These are phyloP conservation scores for Cnemophilus loriae DNA, from an alignment of 2,113 vertebrate genomes.

Conservation along the genomic window DNA sequence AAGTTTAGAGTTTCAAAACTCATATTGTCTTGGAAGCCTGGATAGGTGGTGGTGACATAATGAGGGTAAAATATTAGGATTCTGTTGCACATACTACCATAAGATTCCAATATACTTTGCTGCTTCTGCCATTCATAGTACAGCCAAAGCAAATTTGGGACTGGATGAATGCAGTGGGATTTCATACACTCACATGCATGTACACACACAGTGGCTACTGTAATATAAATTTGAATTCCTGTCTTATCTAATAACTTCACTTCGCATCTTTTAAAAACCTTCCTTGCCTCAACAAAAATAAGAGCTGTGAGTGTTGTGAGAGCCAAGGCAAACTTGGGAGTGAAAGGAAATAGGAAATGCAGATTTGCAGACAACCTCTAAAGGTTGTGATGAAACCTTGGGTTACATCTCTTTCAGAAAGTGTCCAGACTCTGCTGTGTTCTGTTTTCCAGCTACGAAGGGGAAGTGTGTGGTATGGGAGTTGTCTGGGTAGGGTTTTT, in stretches of 20 bases:
- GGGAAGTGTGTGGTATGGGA: not conserved
- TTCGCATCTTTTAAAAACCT: not conserved
- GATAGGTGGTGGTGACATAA: not conserved
- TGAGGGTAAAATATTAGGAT: not conserved
- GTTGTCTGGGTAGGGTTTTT: not conserved
- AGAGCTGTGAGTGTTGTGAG: not conserved
- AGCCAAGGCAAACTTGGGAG: not conserved
- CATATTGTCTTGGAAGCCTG: not conserved
- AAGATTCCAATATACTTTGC: not conserved
- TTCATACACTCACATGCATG: not conserved
- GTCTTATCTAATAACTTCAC: not conserved
- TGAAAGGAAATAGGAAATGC: not conserved
- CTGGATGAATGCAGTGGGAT: not conserved
- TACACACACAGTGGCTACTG: not conserved
- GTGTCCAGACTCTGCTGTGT: not conserved
- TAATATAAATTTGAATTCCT: not conserved
- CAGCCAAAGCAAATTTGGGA: not conserved
- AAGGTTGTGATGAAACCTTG: not conserved
- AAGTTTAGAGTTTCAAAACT: not conserved
- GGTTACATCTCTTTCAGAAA: not conserved
- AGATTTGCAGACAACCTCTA: not conserved
- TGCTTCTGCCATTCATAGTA: not conserved
- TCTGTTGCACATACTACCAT: not conserved
- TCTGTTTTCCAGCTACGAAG: not conserved
- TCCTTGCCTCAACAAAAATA: not conserved